Evolutionary conservation across 2,113 vertebrate genomes (phyloP).

Genomic region (Dolichotis patagonum): DNA sequence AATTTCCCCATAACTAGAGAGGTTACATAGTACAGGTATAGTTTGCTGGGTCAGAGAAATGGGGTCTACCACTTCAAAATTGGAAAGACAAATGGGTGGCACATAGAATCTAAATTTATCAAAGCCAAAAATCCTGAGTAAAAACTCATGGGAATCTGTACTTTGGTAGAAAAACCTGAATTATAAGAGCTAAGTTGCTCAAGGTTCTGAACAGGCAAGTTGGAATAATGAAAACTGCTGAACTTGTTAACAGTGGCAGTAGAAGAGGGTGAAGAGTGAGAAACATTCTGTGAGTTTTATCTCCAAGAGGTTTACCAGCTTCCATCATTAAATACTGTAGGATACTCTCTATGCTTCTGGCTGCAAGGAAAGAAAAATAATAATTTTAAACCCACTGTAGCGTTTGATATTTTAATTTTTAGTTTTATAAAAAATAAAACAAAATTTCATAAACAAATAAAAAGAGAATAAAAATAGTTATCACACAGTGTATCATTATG

Average conservation of each 20-base stretch:
- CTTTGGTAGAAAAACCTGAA: not conserved
- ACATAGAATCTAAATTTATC: not conserved
- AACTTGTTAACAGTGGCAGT: not conserved
- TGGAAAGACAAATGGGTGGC: too few relatives aligned
- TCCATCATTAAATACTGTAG: not conserved
- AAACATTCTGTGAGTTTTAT: not conserved
- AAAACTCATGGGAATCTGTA: not conserved
- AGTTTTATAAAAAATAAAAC: not conserved
- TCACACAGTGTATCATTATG: not conserved
- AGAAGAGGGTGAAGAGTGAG: too few relatives aligned
- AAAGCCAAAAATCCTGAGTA: too few relatives aligned
- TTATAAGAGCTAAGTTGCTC: not conserved
- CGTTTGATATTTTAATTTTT: not conserved
- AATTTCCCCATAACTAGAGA: not conserved
- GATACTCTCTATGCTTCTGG: not conserved
- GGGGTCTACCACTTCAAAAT: not conserved
- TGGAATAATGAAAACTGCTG: not conserved
- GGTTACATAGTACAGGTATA: not conserved
- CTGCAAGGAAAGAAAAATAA: not conserved
- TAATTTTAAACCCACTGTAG: not conserved
- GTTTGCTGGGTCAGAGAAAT: not conserved
- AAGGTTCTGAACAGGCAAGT: not conserved
- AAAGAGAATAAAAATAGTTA: not conserved
- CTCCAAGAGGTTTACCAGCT: not conserved
- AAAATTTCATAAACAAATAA: not conserved